Evolutionary conservation across 2,113 vertebrate species (phyloP).

Genomic region (Zosterops pallidus): DNA sequence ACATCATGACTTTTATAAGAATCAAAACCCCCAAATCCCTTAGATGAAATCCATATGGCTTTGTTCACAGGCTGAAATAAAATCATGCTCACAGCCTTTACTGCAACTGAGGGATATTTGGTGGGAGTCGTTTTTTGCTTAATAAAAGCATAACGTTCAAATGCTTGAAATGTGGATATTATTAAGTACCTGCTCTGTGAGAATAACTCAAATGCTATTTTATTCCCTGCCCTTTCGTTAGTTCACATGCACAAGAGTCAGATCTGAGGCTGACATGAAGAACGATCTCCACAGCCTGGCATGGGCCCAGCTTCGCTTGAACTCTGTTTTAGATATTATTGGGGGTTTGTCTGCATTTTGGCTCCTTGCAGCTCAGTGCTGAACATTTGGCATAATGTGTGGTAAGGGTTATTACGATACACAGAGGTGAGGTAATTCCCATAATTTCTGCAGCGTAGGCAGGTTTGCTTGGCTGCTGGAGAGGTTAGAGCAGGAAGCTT

Average conservation of each 20-base stretch:
- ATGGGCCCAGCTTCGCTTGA: slow-evolving; percentile 29
- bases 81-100: slow-evolving; percentile 64
- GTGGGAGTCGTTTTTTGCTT: slow-evolving; percentile 54
- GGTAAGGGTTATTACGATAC: slow-evolving; percentile 63
- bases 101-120: slow-evolving; percentile 65
- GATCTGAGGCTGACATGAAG: slow-evolving; percentile 57
- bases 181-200: slow-evolving; percentile 67
- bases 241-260: slow-evolving; percentile 44
- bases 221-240: slow-evolving; percentile 55
- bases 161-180: slow-evolving; percentile 63
- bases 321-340: slow-evolving; percentile 71
- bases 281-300: slow-evolving; percentile 51
- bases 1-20: slow-evolving; percentile 66
- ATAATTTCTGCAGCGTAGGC: slow-evolving; percentile 65
- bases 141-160: slow-evolving; percentile 48
- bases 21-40: slow-evolving; percentile 61
- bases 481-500: slow-evolving; percentile 53
- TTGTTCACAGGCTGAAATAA: slow-evolving; percentile 66
- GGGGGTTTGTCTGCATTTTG: slow-evolving; percentile 41
- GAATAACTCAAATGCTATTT: slow-evolving; percentile 47
- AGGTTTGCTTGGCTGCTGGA: slow-evolving; percentile 48
- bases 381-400: slow-evolving; percentile 68
- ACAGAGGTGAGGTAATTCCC: slow-evolving; percentile 74
- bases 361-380: slow-evolving; percentile 34
- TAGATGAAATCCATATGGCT: slow-evolving; percentile 71